A percentile compares a stretch with the other conserved stretches of the same genome.
These are phyloP conservation scores for Cercocebus atys DNA, from an alignment of 2,113 vertebrate genomes.

Conservation along the genomic window DNA sequence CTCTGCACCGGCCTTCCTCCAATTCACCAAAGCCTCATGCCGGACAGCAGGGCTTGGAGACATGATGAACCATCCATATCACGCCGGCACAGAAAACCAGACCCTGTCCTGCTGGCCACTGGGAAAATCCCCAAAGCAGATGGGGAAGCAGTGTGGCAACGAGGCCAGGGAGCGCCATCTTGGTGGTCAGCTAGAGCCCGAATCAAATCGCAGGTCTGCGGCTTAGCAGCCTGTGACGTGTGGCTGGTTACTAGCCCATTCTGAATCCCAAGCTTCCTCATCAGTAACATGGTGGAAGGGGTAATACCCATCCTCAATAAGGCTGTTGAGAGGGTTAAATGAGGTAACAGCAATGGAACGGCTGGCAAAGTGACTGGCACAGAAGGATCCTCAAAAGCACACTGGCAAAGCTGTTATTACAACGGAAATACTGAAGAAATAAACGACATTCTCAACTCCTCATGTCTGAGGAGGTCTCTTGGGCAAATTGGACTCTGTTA, in stretches of 20 bases:
- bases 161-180: background rate
- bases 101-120: background rate
- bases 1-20: background rate
- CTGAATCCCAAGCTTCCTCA: background rate
- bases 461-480: background rate
- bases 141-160: background rate
- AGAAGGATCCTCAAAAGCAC: background rate
- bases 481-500: background rate
- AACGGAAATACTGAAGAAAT: background rate
- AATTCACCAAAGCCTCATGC: background rate
- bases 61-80: background rate
- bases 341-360: background rate
- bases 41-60: background rate
- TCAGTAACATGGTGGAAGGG: background rate
- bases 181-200: background rate
- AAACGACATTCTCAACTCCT: background rate
- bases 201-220: background rate
- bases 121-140: background rate
- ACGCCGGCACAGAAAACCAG: background rate
- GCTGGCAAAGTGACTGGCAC: background rate
- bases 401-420: background rate
- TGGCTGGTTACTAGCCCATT: background rate
- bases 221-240: background rate
- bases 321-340: background rate
- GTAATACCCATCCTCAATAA: background rate